Conservation (phyloP, 1,140 invertebrate species). For the Lasioglossum baleicum region DNA sequence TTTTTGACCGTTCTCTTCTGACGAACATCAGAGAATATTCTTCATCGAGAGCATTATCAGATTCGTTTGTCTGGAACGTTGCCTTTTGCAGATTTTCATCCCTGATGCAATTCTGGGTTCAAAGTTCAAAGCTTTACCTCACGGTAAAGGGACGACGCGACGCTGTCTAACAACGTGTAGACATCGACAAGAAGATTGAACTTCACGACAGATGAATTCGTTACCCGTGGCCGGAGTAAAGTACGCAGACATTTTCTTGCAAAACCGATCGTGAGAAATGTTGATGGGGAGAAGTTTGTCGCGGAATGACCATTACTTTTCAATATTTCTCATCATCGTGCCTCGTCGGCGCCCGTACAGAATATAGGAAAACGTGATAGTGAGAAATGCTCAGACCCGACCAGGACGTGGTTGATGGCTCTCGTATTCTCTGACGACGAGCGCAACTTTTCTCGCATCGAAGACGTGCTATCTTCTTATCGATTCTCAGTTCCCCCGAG, state of each 20-base stretch:
- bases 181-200: not conserved
- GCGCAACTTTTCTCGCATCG: slow-evolving; percentile 27
- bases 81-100: too few relatives aligned
- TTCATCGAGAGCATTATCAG: too few relatives aligned
- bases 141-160: too few relatives aligned
- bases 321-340: slow-evolving; percentile 43
- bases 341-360: not conserved
- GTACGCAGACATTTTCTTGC: not conserved
- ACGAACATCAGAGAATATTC: too few relatives aligned
- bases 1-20: too few relatives aligned
- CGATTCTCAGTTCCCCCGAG: not conserved
- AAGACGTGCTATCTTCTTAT: slow-evolving; percentile 3
- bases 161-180: not conserved
- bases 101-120: too few relatives aligned
- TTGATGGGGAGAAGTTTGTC: not conserved
- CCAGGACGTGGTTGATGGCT: slow-evolving; percentile 19
- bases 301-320: slow-evolving; percentile 37
- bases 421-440: slow-evolving; percentile 12
- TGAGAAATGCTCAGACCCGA: slow-evolving; percentile 13
- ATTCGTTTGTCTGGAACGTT: too few relatives aligned
- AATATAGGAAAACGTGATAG: slow-evolving; percentile 35
- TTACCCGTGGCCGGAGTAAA: not conserved
- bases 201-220: slow-evolving; percentile 4
- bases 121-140: not conserved
- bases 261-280: not conserved